Evolutionary conservation across 2,797 vertebrate species (phyloP).

Genomic region (Hylomyscus alleni): DNA sequence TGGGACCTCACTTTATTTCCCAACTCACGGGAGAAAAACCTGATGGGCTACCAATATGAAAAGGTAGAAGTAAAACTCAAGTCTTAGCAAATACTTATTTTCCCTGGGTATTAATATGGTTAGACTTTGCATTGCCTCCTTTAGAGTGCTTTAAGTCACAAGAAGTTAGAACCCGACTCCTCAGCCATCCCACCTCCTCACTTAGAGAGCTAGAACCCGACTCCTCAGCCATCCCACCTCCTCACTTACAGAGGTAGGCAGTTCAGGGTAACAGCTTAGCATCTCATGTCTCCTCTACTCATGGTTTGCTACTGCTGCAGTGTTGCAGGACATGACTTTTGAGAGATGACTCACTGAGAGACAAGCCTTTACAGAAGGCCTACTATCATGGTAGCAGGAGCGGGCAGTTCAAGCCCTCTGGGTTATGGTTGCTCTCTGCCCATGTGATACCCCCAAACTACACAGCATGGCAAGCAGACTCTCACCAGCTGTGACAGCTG

Average conservation of each 20-base stretch:
- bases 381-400: not conserved
- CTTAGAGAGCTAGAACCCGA: not conserved
- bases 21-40: not conserved
- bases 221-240: not conserved
- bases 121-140: not conserved
- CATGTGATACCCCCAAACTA: too few species aligned
- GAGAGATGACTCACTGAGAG: not conserved
- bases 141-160: not conserved
- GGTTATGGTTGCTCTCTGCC: not conserved
- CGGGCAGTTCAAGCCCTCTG: not conserved
- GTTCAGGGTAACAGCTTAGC: not conserved
- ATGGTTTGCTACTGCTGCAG: not conserved
- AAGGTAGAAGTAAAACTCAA: constrained; percentile 53
- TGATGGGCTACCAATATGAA: not conserved
- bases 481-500: not conserved
- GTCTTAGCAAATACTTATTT: not conserved
- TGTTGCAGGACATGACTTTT: not conserved
- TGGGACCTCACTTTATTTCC: not conserved
- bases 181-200: not conserved
- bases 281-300: too few species aligned
- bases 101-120: not conserved
- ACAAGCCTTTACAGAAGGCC: not conserved
- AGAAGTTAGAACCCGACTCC: not conserved
- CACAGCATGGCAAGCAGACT: not conserved
- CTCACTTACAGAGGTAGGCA: not conserved